Conservation (phyloP, 2,888 invertebrate species). For the Zelleria hepariella region DNA sequence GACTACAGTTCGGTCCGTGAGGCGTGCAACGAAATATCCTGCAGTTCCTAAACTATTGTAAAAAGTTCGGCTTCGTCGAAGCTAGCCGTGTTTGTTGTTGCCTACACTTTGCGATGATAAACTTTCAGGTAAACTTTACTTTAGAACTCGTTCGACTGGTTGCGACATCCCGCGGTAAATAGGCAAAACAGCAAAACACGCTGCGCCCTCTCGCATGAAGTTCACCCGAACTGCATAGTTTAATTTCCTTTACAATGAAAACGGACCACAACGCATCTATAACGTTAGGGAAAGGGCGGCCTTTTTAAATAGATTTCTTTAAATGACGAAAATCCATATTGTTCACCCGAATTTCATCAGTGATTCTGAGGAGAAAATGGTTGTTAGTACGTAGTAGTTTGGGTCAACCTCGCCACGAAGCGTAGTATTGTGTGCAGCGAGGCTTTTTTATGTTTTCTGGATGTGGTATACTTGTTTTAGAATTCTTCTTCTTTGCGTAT, state of each 20-base stretch:
- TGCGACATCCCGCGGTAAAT: background rate
- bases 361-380: no score
- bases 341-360: no score
- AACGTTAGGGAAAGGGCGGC: background rate
- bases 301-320: background rate
- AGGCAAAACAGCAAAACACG: background rate
- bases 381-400: no score
- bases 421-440: no score
- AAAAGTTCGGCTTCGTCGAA: background rate
- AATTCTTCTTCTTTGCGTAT: no score
- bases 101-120: background rate
- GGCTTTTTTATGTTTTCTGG: no score
- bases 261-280: background rate
- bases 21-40: background rate
- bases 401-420: no score
- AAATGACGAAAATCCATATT: background rate
- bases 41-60: background rate
- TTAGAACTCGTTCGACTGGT: background rate
- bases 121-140: background rate
- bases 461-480: no score
- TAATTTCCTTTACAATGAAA: background rate
- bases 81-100: background rate
- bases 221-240: background rate
- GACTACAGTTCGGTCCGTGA: background rate
- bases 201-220: background rate